Evolutionary conservation across 1,140 invertebrate genomes (phyloP).

Genomic region (Ooceraea biroi): DNA sequence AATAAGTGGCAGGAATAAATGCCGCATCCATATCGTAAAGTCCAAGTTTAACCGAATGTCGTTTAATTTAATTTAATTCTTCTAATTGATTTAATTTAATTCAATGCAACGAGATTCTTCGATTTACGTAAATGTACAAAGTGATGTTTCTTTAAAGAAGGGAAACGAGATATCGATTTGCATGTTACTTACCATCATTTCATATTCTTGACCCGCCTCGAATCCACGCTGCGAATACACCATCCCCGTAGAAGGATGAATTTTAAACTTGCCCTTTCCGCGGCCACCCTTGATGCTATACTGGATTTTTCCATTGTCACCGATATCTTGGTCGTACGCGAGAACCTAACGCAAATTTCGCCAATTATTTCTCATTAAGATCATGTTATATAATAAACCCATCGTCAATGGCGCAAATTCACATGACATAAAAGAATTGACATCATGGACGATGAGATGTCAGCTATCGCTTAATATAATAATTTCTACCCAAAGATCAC

Average conservation of each 20-base stretch:
- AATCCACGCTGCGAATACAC: slow-evolving; percentile 91
- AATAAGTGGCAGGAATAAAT: slow-evolving; percentile 22
- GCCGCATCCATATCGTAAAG: slow-evolving; percentile 8
- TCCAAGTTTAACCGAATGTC: background rate
- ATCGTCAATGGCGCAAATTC: slow-evolving; percentile 25
- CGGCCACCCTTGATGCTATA: slow-evolving; percentile 93
- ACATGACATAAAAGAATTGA: slow-evolving; percentile 44
- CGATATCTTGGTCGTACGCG: slow-evolving; percentile 94
- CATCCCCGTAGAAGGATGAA: slow-evolving; percentile 92
- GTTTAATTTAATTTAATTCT: no score
- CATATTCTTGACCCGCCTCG: slow-evolving; percentile 91
- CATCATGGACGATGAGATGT: background rate
- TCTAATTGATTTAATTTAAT: background rate
- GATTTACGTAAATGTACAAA: background rate
- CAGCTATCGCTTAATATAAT: background rate
- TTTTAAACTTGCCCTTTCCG: slow-evolving; percentile 91
- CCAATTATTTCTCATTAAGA: slow-evolving; percentile 7
- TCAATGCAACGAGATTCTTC: background rate
- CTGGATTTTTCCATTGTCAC: slow-evolving; percentile 92
- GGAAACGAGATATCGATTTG: background rate
- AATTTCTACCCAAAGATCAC: background rate
- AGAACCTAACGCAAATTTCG: slow-evolving; percentile 89
- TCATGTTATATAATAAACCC: background rate
- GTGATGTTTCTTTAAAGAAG: background rate
- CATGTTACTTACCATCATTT: slow-evolving; percentile 89